These are phyloP conservation scores for Lymantria dispar DNA, from an alignment of 2,888 invertebrate genomes.

Conservation along the genomic window DNA sequence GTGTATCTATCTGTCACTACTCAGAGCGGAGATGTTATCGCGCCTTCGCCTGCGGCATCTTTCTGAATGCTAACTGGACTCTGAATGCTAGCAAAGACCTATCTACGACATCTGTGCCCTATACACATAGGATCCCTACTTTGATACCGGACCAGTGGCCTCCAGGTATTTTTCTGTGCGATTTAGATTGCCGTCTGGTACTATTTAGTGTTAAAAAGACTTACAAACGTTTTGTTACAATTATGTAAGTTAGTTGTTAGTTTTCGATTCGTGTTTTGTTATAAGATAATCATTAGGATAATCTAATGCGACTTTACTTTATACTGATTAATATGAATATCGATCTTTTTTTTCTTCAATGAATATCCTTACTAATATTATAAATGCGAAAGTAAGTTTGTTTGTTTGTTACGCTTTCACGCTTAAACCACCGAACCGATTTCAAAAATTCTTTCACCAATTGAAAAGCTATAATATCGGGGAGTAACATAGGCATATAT, in stretches of 20 bases:
- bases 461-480: too few relatives aligned
- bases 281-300: background rate
- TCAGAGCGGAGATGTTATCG: slow-evolving; percentile 69
- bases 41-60: slow-evolving; percentile 72
- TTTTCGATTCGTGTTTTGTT: background rate
- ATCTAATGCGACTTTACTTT: background rate
- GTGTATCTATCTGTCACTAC: slow-evolving; percentile 40
- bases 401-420: too few relatives aligned
- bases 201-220: slow-evolving; percentile 44
- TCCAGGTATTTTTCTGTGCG: slow-evolving; percentile 69
- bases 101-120: slow-evolving; percentile 61
- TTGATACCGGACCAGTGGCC: slow-evolving; percentile 58
- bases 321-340: too few relatives aligned
- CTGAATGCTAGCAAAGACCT: slow-evolving; percentile 58
- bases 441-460: too few relatives aligned
- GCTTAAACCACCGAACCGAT: too few relatives aligned
- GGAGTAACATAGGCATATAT: too few relatives aligned
- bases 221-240: slow-evolving; percentile 35
- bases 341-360: too few relatives aligned
- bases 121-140: slow-evolving; percentile 53
- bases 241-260: background rate
- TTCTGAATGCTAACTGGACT: slow-evolving; percentile 78
- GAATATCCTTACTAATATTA: too few relatives aligned
- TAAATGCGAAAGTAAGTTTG: too few relatives aligned
- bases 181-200: slow-evolving; percentile 67